phyloP scores from a whole-genome alignment of 2,113 vertebrate genomes.

The Cacatua alba region DNA sequence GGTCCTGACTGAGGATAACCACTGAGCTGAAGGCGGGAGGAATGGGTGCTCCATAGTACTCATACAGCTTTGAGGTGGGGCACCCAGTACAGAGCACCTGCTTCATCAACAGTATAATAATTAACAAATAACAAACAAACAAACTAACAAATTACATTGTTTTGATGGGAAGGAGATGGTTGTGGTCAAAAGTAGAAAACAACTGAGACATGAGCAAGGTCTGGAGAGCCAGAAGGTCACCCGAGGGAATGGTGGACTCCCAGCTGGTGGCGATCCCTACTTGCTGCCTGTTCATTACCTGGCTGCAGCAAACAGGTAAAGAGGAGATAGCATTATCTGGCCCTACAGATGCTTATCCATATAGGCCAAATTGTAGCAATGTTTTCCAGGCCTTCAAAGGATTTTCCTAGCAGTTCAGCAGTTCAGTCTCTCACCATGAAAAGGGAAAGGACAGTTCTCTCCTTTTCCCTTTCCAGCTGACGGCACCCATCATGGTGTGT shows the following conservation, averaged over 20 bases:
- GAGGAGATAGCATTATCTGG: background rate
- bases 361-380: background rate
- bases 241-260: background rate
- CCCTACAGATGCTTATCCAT: background rate
- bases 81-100: rapidly evolving
- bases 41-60: background rate
- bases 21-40: background rate
- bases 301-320: background rate
- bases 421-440: background rate
- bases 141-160: background rate
- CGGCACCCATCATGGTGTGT: background rate
- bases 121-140: background rate
- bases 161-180: background rate
- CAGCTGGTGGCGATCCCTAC: background rate
- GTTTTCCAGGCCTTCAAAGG: background rate
- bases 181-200: background rate
- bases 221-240: background rate
- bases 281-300: rapidly evolving
- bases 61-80: background rate
- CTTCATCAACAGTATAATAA: background rate
- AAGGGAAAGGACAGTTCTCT: background rate
- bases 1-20: background rate
- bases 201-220: background rate
- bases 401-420: background rate
- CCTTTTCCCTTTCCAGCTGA: background rate